phyloP scores from a whole-genome alignment of 1,140 invertebrate genomes.

The Brachionus paranguensis region DNA sequence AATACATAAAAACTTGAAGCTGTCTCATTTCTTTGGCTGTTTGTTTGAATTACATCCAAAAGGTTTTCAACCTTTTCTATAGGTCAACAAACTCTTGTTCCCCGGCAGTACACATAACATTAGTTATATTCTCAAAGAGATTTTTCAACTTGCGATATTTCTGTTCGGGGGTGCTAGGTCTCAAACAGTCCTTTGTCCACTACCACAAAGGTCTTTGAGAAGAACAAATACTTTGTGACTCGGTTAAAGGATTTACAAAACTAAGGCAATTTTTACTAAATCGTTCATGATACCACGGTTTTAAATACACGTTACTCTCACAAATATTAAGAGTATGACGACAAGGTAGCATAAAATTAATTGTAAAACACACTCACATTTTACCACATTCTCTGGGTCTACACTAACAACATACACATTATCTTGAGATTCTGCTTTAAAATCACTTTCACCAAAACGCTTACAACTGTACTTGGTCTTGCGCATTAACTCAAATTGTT shows the following conservation, averaged over 20 bases:
- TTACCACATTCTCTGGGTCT: background rate
- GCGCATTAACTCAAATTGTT: background rate
- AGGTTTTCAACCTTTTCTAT: background rate
- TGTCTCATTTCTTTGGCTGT: background rate
- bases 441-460: background rate
- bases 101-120: background rate
- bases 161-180: background rate
- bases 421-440: background rate
- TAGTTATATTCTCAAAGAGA: background rate
- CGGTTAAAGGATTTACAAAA: too few relatives aligned
- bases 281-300: too few relatives aligned
- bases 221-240: too few relatives aligned
- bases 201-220: too few relatives aligned
- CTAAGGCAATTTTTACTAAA: too few relatives aligned
- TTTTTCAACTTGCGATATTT: background rate
- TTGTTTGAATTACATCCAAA: slow-evolving; percentile 1
- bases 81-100: background rate
- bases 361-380: background rate
- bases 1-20: background rate
- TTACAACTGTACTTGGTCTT: background rate
- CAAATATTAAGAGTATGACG: too few relatives aligned
- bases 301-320: too few relatives aligned
- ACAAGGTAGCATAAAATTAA: too few relatives aligned
- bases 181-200: background rate
- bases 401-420: background rate